phyloP scores from a whole-genome alignment of 2,888 invertebrate genomes.

The Scaptomyza flava region DNA sequence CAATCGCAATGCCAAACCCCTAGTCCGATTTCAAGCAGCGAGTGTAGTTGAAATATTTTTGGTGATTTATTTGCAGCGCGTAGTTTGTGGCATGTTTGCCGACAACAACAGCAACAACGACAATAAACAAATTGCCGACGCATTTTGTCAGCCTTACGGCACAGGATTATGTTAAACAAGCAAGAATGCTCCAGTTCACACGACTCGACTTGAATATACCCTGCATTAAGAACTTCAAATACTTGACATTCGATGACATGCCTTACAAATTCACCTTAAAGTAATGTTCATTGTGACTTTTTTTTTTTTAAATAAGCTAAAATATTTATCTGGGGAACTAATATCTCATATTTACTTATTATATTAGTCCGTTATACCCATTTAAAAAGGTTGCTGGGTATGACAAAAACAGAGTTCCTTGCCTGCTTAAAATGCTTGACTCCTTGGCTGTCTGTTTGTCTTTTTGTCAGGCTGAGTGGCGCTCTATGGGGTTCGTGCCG shows the following conservation, averaged over 20 bases:
- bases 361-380: neutral
- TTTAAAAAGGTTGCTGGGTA: conserved; percentile 7
- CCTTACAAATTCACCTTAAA: too few species aligned
- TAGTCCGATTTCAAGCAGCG: conserved; percentile 31
- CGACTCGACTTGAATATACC: neutral
- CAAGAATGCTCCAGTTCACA: neutral
- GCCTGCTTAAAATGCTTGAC: conserved; percentile 20
- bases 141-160: conserved; percentile 67
- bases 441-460: conserved; percentile 21
- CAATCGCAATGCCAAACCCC: neutral
- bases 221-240: neutral
- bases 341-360: too few species aligned
- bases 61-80: conserved; percentile 80
- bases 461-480: conserved; percentile 25
- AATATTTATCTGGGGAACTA: too few species aligned
- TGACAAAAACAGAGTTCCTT: neutral
- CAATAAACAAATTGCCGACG: conserved; percentile 81
- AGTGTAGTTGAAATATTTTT: conserved; percentile 79
- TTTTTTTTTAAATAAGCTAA: too few species aligned
- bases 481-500: conserved; percentile 36
- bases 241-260: too few species aligned
- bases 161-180: conserved; percentile 77
- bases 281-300: too few species aligned
- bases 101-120: conserved; percentile 56
- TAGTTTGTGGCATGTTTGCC: conserved; percentile 77